Conservation (phyloP, 2,113 vertebrate species). For the Dermatemys mawii region DNA sequence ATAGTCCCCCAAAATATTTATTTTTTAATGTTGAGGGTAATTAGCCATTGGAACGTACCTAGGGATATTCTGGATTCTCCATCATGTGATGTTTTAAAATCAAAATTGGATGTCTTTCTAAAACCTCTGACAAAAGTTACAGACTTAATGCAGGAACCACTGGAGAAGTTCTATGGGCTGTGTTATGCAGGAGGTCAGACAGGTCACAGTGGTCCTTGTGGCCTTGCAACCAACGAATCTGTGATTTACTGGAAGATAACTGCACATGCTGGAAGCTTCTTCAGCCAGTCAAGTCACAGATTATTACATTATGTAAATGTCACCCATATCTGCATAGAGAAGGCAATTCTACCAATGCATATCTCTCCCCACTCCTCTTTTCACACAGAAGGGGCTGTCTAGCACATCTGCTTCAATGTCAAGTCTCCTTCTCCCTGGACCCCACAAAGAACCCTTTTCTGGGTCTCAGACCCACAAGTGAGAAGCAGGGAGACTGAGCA, state of each 20-base stretch:
- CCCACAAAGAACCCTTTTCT: background rate
- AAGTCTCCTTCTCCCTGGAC: background rate
- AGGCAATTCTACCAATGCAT: background rate
- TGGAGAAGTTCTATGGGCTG: background rate
- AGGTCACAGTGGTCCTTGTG: background rate
- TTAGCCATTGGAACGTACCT: slow-evolving; percentile 5
- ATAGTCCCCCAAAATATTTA: background rate
- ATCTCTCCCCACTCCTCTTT: background rate
- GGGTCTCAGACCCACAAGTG: background rate
- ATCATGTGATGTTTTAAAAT: background rate
- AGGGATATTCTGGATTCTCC: background rate
- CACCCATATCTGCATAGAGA: background rate
- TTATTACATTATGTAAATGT: background rate
- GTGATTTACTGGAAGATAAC: background rate
- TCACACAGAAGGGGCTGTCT: background rate
- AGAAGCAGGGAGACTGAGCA: fast-evolving
- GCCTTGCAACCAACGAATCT: background rate
- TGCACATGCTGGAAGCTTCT: background rate
- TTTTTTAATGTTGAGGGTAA: background rate
- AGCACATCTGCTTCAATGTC: background rate
- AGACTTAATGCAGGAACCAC: background rate
- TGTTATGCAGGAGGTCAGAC: background rate
- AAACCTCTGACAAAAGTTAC: background rate
- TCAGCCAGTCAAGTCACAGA: background rate
- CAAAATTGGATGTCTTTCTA: background rate